Evolutionary conservation across 2,888 invertebrate species (phyloP).

Genomic region (Thecocarcelia acutangulata): DNA sequence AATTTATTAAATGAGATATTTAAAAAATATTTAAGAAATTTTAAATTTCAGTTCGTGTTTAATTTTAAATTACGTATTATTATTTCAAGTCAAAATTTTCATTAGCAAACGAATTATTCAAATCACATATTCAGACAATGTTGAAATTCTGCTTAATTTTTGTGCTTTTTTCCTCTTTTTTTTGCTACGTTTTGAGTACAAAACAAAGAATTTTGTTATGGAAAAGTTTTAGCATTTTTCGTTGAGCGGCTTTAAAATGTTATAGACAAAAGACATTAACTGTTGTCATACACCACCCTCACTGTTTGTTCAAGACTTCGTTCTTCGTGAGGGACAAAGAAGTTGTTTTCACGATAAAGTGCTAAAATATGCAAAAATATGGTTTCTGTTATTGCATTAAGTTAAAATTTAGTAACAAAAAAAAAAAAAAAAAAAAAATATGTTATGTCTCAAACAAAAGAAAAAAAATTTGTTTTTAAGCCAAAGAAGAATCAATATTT

Average conservation of each 20-base stretch:
- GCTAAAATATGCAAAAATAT: slow-evolving; percentile 26
- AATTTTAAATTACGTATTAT: not conserved
- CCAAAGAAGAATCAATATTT: slow-evolving; percentile 38
- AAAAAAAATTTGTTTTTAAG: slow-evolving; percentile 26
- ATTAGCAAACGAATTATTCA: slow-evolving; percentile 54
- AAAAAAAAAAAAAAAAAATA: not conserved
- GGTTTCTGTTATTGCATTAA: not conserved
- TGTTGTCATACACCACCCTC: slow-evolving; percentile 35
- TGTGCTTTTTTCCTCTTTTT: not conserved
- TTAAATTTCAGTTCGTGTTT: not conserved
- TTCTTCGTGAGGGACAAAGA: not conserved
- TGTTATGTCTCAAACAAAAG: slow-evolving; percentile 16
- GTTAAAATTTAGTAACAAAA: not conserved
- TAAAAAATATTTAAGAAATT: not conserved
- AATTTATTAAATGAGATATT: too few species aligned
- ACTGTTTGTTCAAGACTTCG: not conserved
- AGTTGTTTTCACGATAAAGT: slow-evolving; percentile 40
- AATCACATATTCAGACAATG: slow-evolving; percentile 63
- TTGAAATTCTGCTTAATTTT: slow-evolving; percentile 59
- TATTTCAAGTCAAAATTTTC: slow-evolving; percentile 41
- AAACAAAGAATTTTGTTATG: slow-evolving; percentile 34
- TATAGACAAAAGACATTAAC: not conserved
- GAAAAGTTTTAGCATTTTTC: not conserved
- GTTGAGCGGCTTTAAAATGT: not conserved
- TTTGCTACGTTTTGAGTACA: slow-evolving; percentile 43